Evolutionary conservation across 2,888 invertebrate species (phyloP).

Genomic region (Rugalucina vietnamica): DNA sequence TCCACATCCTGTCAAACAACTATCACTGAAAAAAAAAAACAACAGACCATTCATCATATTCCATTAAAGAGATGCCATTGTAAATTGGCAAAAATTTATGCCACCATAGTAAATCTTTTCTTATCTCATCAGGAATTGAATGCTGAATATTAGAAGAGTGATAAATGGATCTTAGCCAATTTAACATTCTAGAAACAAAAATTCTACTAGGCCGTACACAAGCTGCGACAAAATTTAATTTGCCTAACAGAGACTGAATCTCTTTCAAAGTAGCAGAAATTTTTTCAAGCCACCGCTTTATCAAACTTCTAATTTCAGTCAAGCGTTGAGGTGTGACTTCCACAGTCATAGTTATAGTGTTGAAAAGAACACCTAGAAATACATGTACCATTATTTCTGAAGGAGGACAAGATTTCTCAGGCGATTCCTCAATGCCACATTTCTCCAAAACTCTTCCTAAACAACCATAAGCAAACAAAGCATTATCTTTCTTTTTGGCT

Average conservation of each 20-base stretch:
- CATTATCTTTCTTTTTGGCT: background rate
- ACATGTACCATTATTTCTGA: background rate
- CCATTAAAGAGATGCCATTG: background rate
- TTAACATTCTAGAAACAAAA: background rate
- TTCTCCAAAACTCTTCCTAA: background rate
- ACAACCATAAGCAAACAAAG: background rate
- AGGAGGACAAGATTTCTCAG: background rate
- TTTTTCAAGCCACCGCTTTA: background rate
- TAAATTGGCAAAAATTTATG: background rate
- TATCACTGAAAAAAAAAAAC: background rate
- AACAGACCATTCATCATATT: background rate
- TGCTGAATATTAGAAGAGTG: background rate
- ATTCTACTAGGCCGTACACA: background rate
- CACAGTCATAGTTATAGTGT: background rate
- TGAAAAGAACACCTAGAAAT: background rate
- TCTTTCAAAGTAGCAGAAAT: background rate
- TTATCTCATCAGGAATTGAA: background rate
- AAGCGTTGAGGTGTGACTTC: background rate
- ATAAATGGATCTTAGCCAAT: background rate
- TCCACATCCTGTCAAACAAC: background rate
- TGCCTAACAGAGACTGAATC: background rate
- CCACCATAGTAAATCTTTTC: background rate
- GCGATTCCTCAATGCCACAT: background rate
- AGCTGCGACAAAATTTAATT: background rate
- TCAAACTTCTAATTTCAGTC: background rate